A percentile compares a stretch with the other conserved stretches of the same genome.
Conservation (phyloP, 1,140 invertebrate species). For the Ephestia elutella region DNA sequence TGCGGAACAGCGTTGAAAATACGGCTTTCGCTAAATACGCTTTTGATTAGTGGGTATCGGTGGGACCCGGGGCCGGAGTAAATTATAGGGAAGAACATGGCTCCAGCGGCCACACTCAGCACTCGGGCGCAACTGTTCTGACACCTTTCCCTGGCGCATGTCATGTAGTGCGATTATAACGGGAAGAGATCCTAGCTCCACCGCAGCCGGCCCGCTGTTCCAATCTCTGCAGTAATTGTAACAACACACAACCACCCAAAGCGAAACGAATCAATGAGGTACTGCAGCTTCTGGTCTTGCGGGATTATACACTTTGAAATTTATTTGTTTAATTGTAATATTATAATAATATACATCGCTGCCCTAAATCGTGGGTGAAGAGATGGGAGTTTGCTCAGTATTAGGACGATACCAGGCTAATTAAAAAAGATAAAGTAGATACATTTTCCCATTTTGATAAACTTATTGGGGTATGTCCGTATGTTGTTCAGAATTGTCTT, state of each 20-base stretch:
- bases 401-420: too few species aligned
- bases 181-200: constrained; percentile 24
- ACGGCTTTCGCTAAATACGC: constrained; percentile 37
- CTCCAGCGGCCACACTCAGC: constrained; percentile 5
- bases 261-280: constrained; percentile 32
- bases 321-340: too few species aligned
- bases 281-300: constrained; percentile 9
- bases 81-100: constrained; percentile 37
- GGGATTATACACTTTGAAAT: neutral
- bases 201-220: constrained; percentile 17
- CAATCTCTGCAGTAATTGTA: constrained; percentile 37
- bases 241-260: constrained; percentile 36
- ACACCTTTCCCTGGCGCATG: constrained; percentile 30
- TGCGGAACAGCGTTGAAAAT: constrained; percentile 23
- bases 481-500: too few species aligned
- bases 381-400: too few species aligned
- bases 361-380: too few species aligned
- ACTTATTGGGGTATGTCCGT: too few species aligned
- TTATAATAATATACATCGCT: too few species aligned
- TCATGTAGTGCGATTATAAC: constrained; percentile 42
- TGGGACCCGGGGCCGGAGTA: constrained; percentile 16
- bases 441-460: too few species aligned
- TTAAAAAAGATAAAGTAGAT: too few species aligned
- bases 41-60: constrained; percentile 39
- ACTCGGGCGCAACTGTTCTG: constrained; percentile 21